Evolutionary conservation across 2,888 invertebrate species (phyloP).

Genomic region (Tenthredo livida): DNA sequence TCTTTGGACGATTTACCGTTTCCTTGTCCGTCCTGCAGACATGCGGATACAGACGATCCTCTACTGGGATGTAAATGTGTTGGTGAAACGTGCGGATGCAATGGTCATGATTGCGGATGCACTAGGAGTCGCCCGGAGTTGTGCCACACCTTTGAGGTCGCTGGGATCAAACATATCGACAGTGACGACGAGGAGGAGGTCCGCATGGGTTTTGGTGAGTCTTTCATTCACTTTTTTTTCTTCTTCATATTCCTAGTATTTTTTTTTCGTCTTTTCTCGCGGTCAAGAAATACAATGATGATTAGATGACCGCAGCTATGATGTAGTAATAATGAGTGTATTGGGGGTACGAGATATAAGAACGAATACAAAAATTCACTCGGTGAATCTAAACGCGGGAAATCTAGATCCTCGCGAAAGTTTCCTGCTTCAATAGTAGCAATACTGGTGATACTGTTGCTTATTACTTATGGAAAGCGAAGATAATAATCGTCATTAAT

Average conservation of each 20-base stretch:
- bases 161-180: conserved; percentile 86
- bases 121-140: conserved; percentile 69
- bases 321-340: neutral
- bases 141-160: conserved; percentile 83
- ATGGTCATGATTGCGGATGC: conserved; percentile 71
- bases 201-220: conserved; percentile 78
- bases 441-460: neutral
- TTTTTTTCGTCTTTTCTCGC: neutral
- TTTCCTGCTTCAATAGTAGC: neutral
- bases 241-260: neutral
- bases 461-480: conserved; percentile 40
- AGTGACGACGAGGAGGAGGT: conserved; percentile 85
- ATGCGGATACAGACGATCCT: conserved; percentile 76
- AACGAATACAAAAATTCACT: neutral
- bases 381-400: conserved; percentile 13
- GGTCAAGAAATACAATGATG: neutral
- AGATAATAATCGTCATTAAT: conserved; percentile 43
- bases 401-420: conserved; percentile 38
- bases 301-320: neutral
- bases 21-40: conserved; percentile 80
- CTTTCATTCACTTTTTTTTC: neutral
- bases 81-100: conserved; percentile 71
- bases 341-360: neutral
- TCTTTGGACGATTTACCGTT: conserved; percentile 84
- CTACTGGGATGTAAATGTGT: conserved; percentile 75